Evolutionary conservation across 1,140 invertebrate genomes (phyloP), one percentile per base, ranked within the genome.

Genomic region (Mylabris phalerata): DNA sequence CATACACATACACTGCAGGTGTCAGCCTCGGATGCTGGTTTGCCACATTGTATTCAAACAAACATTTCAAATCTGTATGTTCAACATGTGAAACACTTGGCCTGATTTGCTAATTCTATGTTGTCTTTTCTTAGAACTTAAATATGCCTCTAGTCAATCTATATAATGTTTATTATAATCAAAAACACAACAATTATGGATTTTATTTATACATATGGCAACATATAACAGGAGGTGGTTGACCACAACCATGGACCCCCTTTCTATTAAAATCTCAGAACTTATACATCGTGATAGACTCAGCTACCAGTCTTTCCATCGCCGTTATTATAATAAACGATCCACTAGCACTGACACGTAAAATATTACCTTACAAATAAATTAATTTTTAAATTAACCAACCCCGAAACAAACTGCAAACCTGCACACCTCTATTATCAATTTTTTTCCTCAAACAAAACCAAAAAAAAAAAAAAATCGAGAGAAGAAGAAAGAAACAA

Each of bases 1-100:
- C 19, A 19, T 19, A 19, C 19, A 19, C 19, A 19, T 19, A 19
- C 19, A 64, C 70, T 73, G 71, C 71, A 73, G 71, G 71, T 73
- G 71, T 73, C 70, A 68, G 67, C 65, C 41, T 42, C 41, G 10
- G 63, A 63, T 64, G 62, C 63, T 65, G 56, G 48, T 50, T 68
- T 66, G 67, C 64, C 67, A 66, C 55, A 55, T 67, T 56, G 11
- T 42, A 42, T 42, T 42, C 11, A n/a, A 42, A n/a, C 41, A 42
- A n/a, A 42, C 11, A 9, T 42, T n/a, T 11, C 9, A n/a, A 42
- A n/a, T 42, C 9, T 9, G 11, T 42, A 11, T 42, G 11, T 42
- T 42, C 3, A 42, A 42, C 11, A 42, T 42, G 10, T 42, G 41
- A 42, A n/a, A 42, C 41, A 11, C 41, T n/a, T 42, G 11, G 9